A percentile compares a stretch with the other conserved stretches of the same genome.
Conservation (phyloP, 2,113 vertebrate genomes). For the Tiliqua scincoides region DNA sequence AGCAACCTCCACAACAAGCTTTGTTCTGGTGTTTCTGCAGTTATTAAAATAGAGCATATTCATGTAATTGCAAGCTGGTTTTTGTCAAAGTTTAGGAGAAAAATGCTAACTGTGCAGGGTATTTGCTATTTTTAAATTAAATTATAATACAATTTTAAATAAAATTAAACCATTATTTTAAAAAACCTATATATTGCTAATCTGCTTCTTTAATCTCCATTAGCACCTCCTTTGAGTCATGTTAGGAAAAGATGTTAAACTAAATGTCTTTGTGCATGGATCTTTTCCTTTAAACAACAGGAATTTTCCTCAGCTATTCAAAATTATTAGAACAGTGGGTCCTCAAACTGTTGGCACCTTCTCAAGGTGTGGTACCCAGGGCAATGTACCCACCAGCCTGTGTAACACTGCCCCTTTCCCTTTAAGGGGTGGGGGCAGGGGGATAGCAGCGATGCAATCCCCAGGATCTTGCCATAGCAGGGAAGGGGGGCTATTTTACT, state of each 20-base stretch:
- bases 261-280: not conserved
- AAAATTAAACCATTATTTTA: not conserved
- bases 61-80: conserved; percentile 14
- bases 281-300: not conserved
- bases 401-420: too few relatives aligned
- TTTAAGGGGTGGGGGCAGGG: too few relatives aligned
- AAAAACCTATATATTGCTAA: conserved; percentile 13
- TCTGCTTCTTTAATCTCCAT: not conserved
- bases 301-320: not conserved
- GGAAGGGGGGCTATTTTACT: too few relatives aligned
- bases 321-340: too few relatives aligned
- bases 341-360: too few relatives aligned
- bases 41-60: conserved; percentile 34
- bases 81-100: not conserved
- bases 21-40: conserved; percentile 3
- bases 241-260: not conserved
- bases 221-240: conserved; percentile 36
- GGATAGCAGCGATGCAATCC: too few relatives aligned
- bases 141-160: not conserved
- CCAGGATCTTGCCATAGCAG: too few relatives aligned
- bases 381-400: too few relatives aligned
- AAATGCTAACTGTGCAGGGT: conserved; percentile 22
- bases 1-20: conserved; percentile 30
- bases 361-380: too few relatives aligned
- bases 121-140: conserved; percentile 30